Base-by-base conservation (phyloP, 2,888 invertebrate genomes). In the Herminia tarsipennalis region DNA sequence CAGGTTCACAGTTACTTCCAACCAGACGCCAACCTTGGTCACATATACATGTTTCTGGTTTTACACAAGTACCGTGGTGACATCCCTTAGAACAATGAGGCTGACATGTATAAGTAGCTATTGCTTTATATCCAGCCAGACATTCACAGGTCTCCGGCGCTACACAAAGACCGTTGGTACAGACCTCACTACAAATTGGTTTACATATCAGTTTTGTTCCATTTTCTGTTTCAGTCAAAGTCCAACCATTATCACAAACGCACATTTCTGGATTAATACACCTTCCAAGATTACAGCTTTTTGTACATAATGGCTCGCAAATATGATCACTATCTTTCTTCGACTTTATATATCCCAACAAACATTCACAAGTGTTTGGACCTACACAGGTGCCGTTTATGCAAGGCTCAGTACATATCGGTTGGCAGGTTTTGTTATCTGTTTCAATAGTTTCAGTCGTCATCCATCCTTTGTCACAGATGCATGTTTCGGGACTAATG, bases 381-480 rank as follows among this genome's bases (percentile, higher is more conserved):
- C 58, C 69, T 1, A 69, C 21, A 18, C 83, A 83, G 8, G 20
- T 46, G 2, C 73, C 71, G 34, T 81, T 73, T 0, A 48, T 14
- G 29, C 62, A 63, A 16, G 41, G 32, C 10, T 37, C 14, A n/a
- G 35, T 55, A 17, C 63, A 45, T 56, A 53, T 29, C 1, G 80
- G 79, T 17, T 44, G 28, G 36, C 80, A 80, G 1, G 18, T 41
- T 41, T 55, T 14, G 70, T 37, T 40, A 2, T 33, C 57, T n/a
- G 50, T 48, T 17, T 69, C 60, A 6, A 41, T 8, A 14, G 44
- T 29, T 0, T 18, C 22, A 29, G 34, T n/a, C 5, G 27, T 12
- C 10, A 8, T 36, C 29, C 76, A 81, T 2, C 78, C 79, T 25
- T 51, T 52, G 16, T 68, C 28, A 32, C 83, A 83, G 3, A 46